A percentile compares a stretch with the other conserved stretches of the same genome.
Evolutionary conservation across 2,888 invertebrate genomes (phyloP).

Genomic region (Hanleya hanleyi): DNA sequence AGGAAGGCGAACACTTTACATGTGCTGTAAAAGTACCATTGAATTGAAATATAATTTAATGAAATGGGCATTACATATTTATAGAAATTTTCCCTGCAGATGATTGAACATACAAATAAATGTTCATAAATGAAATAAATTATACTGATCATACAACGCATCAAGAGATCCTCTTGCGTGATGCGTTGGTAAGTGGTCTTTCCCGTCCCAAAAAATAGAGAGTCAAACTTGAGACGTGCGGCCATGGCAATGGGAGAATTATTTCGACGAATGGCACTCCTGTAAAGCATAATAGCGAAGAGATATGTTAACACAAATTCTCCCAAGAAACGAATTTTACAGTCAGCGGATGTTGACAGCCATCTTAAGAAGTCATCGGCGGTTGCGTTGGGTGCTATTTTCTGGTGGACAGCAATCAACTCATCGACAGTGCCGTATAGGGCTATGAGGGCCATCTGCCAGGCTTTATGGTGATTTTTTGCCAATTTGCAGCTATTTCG

Average conservation of each 20-base stretch:
- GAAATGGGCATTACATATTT: too few species aligned
- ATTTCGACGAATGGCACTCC: background rate
- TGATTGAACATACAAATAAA: too few species aligned
- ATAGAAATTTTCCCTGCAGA: too few species aligned
- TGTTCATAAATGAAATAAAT: too few species aligned
- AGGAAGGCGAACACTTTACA: too few species aligned
- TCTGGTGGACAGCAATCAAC: background rate
- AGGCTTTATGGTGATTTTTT: background rate
- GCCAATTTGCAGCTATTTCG: background rate
- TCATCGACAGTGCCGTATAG: background rate
- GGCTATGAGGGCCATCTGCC: background rate
- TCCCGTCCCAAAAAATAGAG: background rate
- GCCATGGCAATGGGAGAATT: background rate
- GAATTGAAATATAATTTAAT: too few species aligned
- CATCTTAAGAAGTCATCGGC: background rate
- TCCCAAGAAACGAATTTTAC: background rate
- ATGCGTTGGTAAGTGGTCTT: too few species aligned
- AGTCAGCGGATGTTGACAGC: background rate
- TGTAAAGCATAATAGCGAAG: background rate
- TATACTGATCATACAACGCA: too few species aligned
- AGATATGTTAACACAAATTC: background rate
- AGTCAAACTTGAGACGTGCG: background rate
- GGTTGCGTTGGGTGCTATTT: background rate
- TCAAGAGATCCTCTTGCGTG: too few species aligned
- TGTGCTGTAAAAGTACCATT: too few species aligned